Evolutionary conservation across 2,888 invertebrate genomes (phyloP).

Genomic region (Mantis religiosa): DNA sequence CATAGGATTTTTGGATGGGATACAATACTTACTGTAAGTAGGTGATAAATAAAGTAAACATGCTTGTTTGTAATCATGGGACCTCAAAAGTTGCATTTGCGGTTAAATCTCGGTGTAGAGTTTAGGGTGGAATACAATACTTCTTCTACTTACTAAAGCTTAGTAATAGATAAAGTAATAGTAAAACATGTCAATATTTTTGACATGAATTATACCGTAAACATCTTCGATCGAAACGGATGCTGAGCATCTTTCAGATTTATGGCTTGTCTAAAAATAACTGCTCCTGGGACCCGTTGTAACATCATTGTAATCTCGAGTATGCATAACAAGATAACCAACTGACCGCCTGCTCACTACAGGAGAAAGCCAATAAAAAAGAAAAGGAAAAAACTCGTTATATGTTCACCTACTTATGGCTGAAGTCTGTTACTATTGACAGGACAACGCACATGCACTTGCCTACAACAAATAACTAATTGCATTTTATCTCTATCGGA

Average conservation of each 20-base stretch:
- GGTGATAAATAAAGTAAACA: too few species aligned
- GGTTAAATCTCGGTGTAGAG: too few species aligned
- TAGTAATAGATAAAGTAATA: too few species aligned
- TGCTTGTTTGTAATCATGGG: too few species aligned
- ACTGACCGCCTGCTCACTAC: not conserved
- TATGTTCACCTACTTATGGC: not conserved
- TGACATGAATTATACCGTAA: not conserved
- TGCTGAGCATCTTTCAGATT: not conserved
- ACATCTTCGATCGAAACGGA: not conserved
- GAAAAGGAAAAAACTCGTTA: not conserved
- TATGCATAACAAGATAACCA: not conserved
- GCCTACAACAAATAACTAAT: not conserved
- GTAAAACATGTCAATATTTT: too few species aligned
- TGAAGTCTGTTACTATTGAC: not conserved
- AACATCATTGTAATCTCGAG: not conserved
- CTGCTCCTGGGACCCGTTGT: not conserved
- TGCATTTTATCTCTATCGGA: not conserved
- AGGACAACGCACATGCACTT: not conserved
- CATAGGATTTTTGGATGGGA: too few species aligned
- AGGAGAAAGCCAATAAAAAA: not conserved
- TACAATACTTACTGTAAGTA: too few species aligned
- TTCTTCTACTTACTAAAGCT: too few species aligned
- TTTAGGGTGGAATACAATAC: too few species aligned
- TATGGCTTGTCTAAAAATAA: not conserved
- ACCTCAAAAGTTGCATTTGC: too few species aligned